A percentile compares a stretch with the other conserved stretches of the same genome.
Evolutionary conservation across 2,888 invertebrate species (phyloP).

Genomic region (Deroplatys truncata): DNA sequence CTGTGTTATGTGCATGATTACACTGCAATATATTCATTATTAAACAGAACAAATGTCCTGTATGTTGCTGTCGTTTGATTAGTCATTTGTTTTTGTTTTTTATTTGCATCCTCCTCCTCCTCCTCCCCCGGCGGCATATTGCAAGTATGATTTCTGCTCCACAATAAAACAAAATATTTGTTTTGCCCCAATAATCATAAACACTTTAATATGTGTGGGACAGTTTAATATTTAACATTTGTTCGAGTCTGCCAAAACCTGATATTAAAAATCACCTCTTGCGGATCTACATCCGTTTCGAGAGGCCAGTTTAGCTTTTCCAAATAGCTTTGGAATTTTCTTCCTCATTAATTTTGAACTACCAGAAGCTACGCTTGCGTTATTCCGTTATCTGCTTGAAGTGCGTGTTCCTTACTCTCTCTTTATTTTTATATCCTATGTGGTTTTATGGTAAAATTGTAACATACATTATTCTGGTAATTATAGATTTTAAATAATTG

Average conservation of each 20-base stretch:
- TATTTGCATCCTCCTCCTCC: neutral
- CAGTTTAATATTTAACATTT: neutral
- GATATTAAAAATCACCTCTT: neutral
- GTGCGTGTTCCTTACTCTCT: too few species aligned
- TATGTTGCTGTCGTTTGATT: neutral
- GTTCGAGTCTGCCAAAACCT: neutral
- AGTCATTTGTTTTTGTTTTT: neutral
- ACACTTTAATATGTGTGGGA: neutral
- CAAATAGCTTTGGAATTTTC: too few species aligned
- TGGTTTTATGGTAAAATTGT: too few species aligned
- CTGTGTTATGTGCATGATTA: neutral
- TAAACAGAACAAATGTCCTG: neutral
- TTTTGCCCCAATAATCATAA: neutral
- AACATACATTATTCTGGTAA: too few species aligned
- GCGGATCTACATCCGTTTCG: too few species aligned
- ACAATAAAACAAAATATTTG: neutral
- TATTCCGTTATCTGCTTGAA: too few species aligned
- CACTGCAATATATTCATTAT: neutral
- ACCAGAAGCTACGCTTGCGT: too few species aligned
- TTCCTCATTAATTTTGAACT: too few species aligned
- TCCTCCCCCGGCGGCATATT: neutral
- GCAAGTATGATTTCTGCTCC: neutral
- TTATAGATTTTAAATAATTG: too few species aligned
- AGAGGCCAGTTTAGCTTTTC: too few species aligned
- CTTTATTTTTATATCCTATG: too few species aligned